Percentiles rank a stretch among this genome's conserved stretches.
These are phyloP conservation scores for Blennius ocellaris DNA, from an alignment of 2,113 vertebrate species.

Conservation along the genomic window DNA sequence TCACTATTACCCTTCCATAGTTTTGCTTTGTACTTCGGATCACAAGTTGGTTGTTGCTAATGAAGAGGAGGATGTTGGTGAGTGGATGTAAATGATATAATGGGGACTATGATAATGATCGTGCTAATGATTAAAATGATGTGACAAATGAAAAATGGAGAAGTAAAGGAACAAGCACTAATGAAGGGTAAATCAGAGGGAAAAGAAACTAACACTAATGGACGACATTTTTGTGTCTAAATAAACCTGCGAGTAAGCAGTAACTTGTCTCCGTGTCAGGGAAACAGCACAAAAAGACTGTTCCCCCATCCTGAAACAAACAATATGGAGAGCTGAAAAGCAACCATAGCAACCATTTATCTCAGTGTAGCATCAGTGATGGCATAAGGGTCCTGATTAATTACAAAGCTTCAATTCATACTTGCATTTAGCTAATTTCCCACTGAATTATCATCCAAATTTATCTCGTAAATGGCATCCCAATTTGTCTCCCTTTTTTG, in stretches of 20 bases:
- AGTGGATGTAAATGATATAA: constrained; percentile 24
- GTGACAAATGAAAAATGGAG: constrained; percentile 21
- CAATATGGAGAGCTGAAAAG: constrained; percentile 31
- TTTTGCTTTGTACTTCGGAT: constrained; percentile 16
- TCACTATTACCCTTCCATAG: background rate
- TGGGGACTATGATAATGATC: constrained; percentile 26
- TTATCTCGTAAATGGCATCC: constrained; percentile 53
- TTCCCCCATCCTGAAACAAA: constrained; percentile 30
- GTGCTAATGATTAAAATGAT: constrained; percentile 32
- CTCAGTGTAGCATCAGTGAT: constrained; percentile 43
- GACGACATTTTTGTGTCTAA: constrained; percentile 39
- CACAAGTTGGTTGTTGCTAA: constrained; percentile 18
- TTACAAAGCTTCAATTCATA: constrained; percentile 54
- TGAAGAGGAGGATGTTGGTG: constrained; percentile 3
- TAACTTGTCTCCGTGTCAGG: constrained; percentile 34
- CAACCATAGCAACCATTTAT: constrained; percentile 62
- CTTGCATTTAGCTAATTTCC: constrained; percentile 64
- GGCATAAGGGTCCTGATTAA: constrained; percentile 52
- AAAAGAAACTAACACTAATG: constrained; percentile 37
- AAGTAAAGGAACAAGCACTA: constrained; percentile 7
- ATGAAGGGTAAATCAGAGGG: constrained; percentile 19
- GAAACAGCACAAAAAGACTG: constrained; percentile 28
- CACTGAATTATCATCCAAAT: constrained; percentile 57
- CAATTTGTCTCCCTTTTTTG: constrained; percentile 55
- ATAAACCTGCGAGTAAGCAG: constrained; percentile 30